Percentiles rank a stretch among this genome's conserved stretches.
Evolutionary conservation across 2,888 invertebrate genomes (phyloP).

Genomic region (Protodeltote pygarga): DNA sequence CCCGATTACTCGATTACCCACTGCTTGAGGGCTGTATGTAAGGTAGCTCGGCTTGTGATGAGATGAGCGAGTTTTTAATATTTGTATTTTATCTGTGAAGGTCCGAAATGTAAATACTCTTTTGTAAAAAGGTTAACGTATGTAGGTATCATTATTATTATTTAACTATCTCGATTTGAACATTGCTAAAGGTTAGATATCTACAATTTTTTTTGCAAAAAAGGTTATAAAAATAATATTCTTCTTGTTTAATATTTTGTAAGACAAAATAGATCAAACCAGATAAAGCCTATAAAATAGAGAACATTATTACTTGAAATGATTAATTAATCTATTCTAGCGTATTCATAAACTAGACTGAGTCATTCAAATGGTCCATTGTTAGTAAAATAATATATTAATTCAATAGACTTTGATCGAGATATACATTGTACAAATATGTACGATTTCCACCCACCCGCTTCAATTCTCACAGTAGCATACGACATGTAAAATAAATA

Average conservation of each 20-base stretch:
- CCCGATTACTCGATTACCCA: constrained; percentile 63
- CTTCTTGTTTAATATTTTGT: no score
- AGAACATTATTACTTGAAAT: constrained; percentile 39
- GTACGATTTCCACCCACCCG: constrained; percentile 24
- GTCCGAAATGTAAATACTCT: not conserved
- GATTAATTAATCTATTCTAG: constrained; percentile 37
- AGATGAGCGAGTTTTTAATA: constrained; percentile 37
- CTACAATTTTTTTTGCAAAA: no score
- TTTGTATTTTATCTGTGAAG: constrained; percentile 19
- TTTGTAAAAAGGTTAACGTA: constrained; percentile 1
- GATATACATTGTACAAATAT: constrained; percentile 35
- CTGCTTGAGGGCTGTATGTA: constrained; percentile 52
- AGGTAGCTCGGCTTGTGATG: constrained; percentile 40
- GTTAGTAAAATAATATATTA: constrained; percentile 43
- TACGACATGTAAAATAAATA: constrained; percentile 29
- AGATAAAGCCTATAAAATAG: constrained; percentile 33
- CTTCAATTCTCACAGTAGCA: constrained; percentile 30
- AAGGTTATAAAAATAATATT: no score
- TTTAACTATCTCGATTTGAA: no score
- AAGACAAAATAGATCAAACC: constrained; percentile 36
- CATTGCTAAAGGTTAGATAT: no score
- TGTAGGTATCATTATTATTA: no score
- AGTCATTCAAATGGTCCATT: constrained; percentile 37
- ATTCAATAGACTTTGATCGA: constrained; percentile 29
- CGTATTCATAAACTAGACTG: constrained; percentile 34